Evolutionary conservation across 2,888 invertebrate genomes (phyloP), one percentile per base, ranked within the genome.

Genomic region (Amorpha juglandis): DNA sequence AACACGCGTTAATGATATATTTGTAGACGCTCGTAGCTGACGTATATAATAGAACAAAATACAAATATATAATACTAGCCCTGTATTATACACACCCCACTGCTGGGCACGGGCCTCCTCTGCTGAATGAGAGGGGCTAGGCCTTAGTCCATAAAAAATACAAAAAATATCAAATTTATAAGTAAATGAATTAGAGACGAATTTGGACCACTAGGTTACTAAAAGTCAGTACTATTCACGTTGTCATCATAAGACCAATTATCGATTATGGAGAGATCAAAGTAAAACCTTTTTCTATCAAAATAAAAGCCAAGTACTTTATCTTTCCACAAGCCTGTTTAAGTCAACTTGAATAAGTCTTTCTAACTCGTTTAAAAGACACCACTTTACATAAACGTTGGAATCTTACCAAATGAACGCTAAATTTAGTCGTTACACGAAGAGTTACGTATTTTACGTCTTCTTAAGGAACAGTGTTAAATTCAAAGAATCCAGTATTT

Each of bases 291-390:
- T 16, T 50, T 38, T 38, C 38, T 38, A n/a, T 50, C 16, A 50
- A 50, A 16, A 19, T 50, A 19, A 50, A 50, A 8, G 50, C 11
- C 16, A 2, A 8, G 9, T 9, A 50, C 19, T 50, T 19, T 50
- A 50, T 19, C 19, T 50, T 16, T 50, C 33, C 73, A 73, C 70
- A 68, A 78, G 78, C 78, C 78, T 80, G 78, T 78, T 78, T 74
- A 72, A 70, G 71, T 71, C 70, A 71, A 74, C 75, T 73, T 75
- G 68, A 78, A 81, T 84, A 83, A 84, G 80, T 82, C 82, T 82
- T 81, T 78, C 79, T 81, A 78, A 82, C 83, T 82, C 80, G 81
- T 84, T 83, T 78, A 77, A 72, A 71, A 79, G 78, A 80, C 78
- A 78, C 79, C 74, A 72, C 75, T 72, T 80, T 77, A 79, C 75